These are phyloP conservation scores for Tragelaphus eurycerus DNA, from an alignment of 2,797 vertebrate species.

Conservation along the genomic window DNA sequence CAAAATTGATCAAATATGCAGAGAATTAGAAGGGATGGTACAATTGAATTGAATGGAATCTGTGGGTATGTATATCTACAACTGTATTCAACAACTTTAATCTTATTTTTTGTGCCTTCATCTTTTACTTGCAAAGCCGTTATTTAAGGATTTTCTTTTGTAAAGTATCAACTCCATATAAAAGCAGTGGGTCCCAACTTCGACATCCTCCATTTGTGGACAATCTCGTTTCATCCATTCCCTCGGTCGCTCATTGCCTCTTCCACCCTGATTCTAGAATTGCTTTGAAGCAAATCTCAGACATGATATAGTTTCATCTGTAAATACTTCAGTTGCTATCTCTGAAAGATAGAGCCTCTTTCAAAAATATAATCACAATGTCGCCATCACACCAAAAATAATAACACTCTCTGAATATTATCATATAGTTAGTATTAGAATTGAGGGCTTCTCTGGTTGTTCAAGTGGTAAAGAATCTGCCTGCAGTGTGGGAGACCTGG, in stretches of 20 bases:
- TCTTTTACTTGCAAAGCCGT: neutral
- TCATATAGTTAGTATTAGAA: neutral
- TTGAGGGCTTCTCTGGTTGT: neutral
- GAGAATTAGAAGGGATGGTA: neutral
- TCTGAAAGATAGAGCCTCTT: neutral
- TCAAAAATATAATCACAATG: neutral
- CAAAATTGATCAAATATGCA: neutral
- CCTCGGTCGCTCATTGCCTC: neutral
- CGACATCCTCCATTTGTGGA: accelerated
- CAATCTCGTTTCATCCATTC: accelerated
- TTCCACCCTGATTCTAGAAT: neutral
- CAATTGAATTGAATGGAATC: neutral
- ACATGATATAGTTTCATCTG: neutral
- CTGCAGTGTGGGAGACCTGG: neutral
- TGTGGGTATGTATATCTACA: neutral
- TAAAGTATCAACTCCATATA: neutral
- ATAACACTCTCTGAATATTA: neutral
- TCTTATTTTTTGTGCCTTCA: neutral
- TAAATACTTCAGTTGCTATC: neutral
- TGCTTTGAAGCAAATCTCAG: neutral
- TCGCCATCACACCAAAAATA: neutral
- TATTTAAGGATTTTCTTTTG: neutral
- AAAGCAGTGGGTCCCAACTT: neutral
- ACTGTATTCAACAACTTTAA: neutral
- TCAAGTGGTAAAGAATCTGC: neutral